phyloP scores from a whole-genome alignment of 2,888 invertebrate species.

The Drosophila pegasa region DNA sequence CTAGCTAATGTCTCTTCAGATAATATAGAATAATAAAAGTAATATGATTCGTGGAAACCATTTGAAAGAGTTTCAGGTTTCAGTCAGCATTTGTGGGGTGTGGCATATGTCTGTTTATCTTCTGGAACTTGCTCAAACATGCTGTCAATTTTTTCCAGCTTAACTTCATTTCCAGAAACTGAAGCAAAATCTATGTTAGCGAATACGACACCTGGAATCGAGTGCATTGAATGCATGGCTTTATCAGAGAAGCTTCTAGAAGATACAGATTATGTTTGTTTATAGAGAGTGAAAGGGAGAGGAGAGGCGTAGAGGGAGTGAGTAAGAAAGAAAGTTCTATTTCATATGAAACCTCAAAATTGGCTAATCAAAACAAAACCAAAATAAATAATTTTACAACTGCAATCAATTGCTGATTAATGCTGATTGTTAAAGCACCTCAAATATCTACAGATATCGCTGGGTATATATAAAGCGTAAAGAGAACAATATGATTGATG shows the following conservation, averaged over 20 bases:
- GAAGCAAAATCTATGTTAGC: background rate
- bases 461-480: background rate
- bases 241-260: conserved; percentile 1
- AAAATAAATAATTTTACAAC: conserved; percentile 1
- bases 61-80: too few relatives aligned
- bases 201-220: conserved; percentile 5
- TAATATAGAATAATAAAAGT: too few relatives aligned
- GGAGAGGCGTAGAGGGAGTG: too few relatives aligned
- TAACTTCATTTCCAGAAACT: background rate
- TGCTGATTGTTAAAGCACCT: background rate
- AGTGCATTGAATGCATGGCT: background rate
- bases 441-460: background rate
- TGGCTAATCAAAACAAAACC: background rate
- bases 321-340: background rate
- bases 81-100: too few relatives aligned
- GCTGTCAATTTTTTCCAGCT: too few relatives aligned
- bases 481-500: background rate
- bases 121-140: too few relatives aligned
- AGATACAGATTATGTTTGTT: background rate
- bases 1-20: too few relatives aligned
- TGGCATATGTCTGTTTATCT: too few relatives aligned
- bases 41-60: too few relatives aligned
- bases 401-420: background rate
- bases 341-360: background rate
- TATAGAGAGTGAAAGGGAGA: too few relatives aligned